Percentiles rank a stretch among this genome's conserved stretches.
phyloP scores from a whole-genome alignment of 1,140 invertebrate genomes.

The Paramacrobiotus metropolitanus region DNA sequence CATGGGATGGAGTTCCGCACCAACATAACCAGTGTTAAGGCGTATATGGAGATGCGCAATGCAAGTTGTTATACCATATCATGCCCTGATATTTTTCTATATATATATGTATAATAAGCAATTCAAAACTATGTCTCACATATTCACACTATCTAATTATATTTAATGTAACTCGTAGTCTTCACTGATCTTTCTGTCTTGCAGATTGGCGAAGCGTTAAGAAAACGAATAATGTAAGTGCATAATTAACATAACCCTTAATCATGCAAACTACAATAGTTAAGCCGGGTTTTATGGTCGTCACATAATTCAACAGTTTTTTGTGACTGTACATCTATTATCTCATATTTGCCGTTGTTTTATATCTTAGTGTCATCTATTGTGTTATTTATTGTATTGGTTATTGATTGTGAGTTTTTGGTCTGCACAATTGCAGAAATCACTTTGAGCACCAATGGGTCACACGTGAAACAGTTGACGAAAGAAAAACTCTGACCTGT shows the following conservation, averaged over 20 bases:
- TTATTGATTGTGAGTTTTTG: too few species aligned
- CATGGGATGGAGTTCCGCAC: not conserved
- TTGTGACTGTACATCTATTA: too few species aligned
- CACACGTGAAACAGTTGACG: not conserved
- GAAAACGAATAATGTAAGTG: slow-evolving; percentile 69
- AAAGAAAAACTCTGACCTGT: not conserved
- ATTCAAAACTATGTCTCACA: too few species aligned
- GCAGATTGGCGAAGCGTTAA: slow-evolving; percentile 52
- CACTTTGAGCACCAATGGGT: not conserved
- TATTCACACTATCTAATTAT: too few species aligned
- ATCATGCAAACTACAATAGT: too few species aligned
- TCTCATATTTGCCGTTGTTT: not conserved
- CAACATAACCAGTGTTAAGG: not conserved
- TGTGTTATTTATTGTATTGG: too few species aligned
- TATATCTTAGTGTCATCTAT: not conserved
- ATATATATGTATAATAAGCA: too few species aligned
- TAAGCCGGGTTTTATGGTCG: too few species aligned
- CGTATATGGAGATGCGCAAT: not conserved
- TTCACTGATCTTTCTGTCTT: slow-evolving; percentile 13
- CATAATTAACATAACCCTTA: too few species aligned
- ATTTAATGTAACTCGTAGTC: slow-evolving; percentile 3
- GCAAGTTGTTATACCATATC: not conserved
- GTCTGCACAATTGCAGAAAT: too few species aligned
- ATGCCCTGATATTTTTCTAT: too few species aligned
- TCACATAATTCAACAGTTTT: too few species aligned